Evolutionary conservation across 2,113 vertebrate genomes (phyloP).

Genomic region (Sisor rabdophorus): DNA sequence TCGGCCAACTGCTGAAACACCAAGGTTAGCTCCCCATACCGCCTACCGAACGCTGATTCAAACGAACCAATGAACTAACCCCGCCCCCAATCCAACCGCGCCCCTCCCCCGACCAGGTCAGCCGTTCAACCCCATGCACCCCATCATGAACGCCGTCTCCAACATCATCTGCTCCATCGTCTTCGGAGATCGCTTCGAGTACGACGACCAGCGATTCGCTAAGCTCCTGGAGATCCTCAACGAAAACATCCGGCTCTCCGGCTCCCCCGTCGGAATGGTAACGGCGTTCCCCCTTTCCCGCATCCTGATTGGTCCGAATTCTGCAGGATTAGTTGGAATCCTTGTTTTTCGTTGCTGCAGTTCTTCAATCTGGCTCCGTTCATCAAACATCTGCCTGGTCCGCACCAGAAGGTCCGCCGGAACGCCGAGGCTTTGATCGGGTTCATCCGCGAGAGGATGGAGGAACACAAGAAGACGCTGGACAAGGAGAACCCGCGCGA

Average conservation of each 20-base stretch:
- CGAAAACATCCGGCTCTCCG: slow-evolving; percentile 10
- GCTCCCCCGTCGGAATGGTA: slow-evolving; percentile 41
- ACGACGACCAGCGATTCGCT: slow-evolving; percentile 47
- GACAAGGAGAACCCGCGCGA: slow-evolving; percentile 46
- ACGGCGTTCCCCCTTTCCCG: not conserved
- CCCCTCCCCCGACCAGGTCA: slow-evolving; percentile 34
- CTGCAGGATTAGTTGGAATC: not conserved
- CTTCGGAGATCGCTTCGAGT: slow-evolving; percentile 56
- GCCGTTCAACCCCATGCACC: slow-evolving; percentile 40
- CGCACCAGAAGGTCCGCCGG: slow-evolving; percentile 40
- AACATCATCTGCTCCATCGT: slow-evolving; percentile 60
- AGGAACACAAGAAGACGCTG: slow-evolving; percentile 43
- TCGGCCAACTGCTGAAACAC: slow-evolving; percentile 37
- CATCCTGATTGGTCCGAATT: too few species aligned
- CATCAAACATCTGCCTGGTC: slow-evolving; percentile 49
- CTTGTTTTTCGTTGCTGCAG: slow-evolving; percentile 26
- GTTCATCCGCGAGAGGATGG: slow-evolving; percentile 33
- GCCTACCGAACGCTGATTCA: too few species aligned
- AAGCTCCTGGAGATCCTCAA: slow-evolving; percentile 50
- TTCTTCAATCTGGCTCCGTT: slow-evolving; percentile 48
- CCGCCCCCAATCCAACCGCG: not conserved
- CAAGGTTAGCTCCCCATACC: slow-evolving; percentile 29
- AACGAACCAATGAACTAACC: too few species aligned
- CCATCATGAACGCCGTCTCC: slow-evolving; percentile 48
- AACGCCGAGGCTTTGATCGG: slow-evolving; percentile 9